phyloP scores from a whole-genome alignment of 2,888 invertebrate genomes.

The Troilus luridus region DNA sequence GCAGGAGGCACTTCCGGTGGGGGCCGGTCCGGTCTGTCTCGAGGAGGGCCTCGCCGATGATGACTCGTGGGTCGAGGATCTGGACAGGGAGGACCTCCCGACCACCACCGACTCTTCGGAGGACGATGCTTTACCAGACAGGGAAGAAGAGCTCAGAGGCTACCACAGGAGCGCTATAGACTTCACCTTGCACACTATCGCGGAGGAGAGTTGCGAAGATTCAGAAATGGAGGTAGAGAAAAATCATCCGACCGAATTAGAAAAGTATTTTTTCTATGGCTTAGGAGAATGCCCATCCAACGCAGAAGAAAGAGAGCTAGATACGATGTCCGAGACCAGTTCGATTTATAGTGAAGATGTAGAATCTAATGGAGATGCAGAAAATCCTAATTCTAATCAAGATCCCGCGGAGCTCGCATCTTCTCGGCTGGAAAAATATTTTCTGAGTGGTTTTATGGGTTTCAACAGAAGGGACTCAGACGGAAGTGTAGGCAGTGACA shows the following conservation, averaged over 20 bases:
- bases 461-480: slow-evolving; percentile 82
- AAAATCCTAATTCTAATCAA: slow-evolving; percentile 69
- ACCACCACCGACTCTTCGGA: slow-evolving; percentile 72
- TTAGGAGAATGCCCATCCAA: slow-evolving; percentile 80
- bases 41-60: slow-evolving; percentile 92
- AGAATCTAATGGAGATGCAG: slow-evolving; percentile 76
- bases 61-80: slow-evolving; percentile 93
- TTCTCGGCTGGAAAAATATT: slow-evolving; percentile 90
- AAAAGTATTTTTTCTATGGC: slow-evolving; percentile 92
- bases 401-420: slow-evolving; percentile 83
- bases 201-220: slow-evolving; percentile 95
- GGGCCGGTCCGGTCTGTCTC: slow-evolving; percentile 81
- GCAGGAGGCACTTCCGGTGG: slow-evolving; percentile 69
- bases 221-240: slow-evolving; percentile 82
- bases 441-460: slow-evolving; percentile 87
- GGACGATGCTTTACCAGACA: slow-evolving; percentile 74
- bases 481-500: slow-evolving; percentile 92
- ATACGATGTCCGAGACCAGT: slow-evolving; percentile 80
- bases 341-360: slow-evolving; percentile 88
- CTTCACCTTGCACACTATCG: slow-evolving; percentile 92
- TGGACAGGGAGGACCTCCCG: slow-evolving; percentile 71
- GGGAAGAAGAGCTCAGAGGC: slow-evolving; percentile 86
- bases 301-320: slow-evolving; percentile 68
- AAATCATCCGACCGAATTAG: slow-evolving; percentile 84
- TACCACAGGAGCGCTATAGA: slow-evolving; percentile 88